Percentiles rank a stretch among this genome's conserved stretches.
phyloP scores from a whole-genome alignment of 2,113 vertebrate genomes.

The Mystacornis crossleyi region DNA sequence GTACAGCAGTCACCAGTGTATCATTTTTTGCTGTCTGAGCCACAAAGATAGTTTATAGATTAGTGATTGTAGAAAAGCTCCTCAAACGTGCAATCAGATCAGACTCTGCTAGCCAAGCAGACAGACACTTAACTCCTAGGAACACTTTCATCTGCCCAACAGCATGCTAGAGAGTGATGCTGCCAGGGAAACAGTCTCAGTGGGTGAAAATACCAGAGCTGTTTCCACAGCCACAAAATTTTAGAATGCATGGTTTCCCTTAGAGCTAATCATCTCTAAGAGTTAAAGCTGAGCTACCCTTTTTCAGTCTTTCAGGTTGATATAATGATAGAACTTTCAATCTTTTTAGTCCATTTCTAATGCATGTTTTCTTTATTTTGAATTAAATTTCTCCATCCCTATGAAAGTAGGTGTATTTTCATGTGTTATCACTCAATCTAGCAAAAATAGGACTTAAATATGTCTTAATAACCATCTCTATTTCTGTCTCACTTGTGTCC shows the following conservation, averaged over 20 bases:
- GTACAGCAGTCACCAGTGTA: neutral
- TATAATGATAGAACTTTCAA: neutral
- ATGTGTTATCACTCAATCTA: neutral
- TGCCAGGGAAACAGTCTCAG: neutral
- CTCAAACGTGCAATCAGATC: neutral
- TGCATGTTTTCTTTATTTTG: neutral
- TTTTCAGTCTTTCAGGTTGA: neutral
- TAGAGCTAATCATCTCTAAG: neutral
- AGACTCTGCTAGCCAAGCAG: neutral
- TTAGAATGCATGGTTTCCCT: neutral
- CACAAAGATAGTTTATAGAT: neutral
- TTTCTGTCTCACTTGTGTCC: neutral
- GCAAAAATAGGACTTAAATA: neutral
- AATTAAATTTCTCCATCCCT: neutral
- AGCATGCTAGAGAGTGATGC: neutral
- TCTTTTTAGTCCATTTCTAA: neutral
- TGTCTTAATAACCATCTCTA: neutral
- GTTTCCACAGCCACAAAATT: neutral
- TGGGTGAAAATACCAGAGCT: constrained; percentile 30
- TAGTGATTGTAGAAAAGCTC: neutral
- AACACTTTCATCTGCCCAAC: neutral
- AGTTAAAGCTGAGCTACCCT: neutral
- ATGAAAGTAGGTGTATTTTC: neutral
- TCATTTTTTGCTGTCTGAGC: neutral
- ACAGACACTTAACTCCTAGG: neutral